A percentile compares a stretch with the other conserved stretches of the same genome.
phyloP scores from a whole-genome alignment of 2,888 invertebrate species.

The Volucella inflata region DNA sequence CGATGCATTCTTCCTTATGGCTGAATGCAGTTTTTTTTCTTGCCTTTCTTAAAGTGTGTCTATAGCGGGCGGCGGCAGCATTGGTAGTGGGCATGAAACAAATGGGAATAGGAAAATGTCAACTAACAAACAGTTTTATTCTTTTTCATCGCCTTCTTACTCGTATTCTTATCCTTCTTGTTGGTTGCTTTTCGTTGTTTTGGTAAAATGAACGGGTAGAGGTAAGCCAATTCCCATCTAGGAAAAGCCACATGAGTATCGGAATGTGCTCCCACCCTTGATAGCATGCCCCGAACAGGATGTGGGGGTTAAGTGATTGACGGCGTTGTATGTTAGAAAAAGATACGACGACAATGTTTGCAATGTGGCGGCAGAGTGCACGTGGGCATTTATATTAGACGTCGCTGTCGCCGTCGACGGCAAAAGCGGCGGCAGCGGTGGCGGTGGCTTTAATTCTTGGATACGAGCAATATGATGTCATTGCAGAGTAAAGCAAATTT shows the following conservation, averaged over 20 bases:
- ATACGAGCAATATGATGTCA: no score
- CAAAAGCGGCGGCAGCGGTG: no score
- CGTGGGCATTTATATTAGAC: conserved; percentile 32
- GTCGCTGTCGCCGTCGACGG: no score
- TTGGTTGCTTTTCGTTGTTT: conserved; percentile 26
- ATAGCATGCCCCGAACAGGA: background rate
- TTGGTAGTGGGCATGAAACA: conserved; percentile 54
- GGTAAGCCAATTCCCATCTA: conserved; percentile 47
- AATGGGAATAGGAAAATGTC: conserved; percentile 72
- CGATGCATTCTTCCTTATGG: conserved; percentile 39
- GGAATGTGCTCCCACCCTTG: conserved; percentile 16
- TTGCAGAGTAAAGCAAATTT: no score
- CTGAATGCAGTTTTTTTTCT: background rate
- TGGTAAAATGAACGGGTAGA: conserved; percentile 18
- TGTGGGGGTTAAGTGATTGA: conserved; percentile 59
- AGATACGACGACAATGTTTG: conserved; percentile 19
- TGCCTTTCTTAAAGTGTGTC: no score
- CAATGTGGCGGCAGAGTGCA: conserved; percentile 28
- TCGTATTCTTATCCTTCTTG: conserved; percentile 3
- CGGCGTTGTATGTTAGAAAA: conserved; percentile 25
- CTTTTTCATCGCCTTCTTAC: background rate
- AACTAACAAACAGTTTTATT: conserved; percentile 42
- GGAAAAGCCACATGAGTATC: conserved; percentile 26
- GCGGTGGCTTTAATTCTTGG: no score
- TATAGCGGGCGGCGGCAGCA: conserved; percentile 12